Base-by-base conservation (phyloP, 2,888 invertebrate genomes). In the Coelinius sp. region DNA sequence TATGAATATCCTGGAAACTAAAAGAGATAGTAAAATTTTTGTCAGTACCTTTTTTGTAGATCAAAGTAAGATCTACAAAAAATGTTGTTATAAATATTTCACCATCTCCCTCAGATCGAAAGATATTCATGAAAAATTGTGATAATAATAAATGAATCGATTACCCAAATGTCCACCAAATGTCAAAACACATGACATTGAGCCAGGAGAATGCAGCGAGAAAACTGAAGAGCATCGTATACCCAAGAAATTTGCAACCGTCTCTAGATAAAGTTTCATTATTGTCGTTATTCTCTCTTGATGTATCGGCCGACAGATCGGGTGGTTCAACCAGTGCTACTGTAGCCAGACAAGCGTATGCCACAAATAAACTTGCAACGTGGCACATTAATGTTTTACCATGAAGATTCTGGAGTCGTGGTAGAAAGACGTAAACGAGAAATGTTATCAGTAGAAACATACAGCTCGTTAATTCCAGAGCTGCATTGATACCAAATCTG, bases 91-190 rank as follows among this genome's bases (percentile, higher is more conserved):
- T n/a, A n/a, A n/a, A n/a, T n/a, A n/a, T n/a, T n/a, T n/a, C n/a
- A n/a, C n/a, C n/a, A n/a, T n/a, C n/a, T n/a, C n/a, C n/a, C n/a
- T n/a, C n/a, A n/a, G n/a, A n/a, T n/a, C n/a, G n/a, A n/a, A n/a
- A n/a, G n/a, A n/a, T n/a, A n/a, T n/a, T 31, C 31, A 31, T 31
- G 31, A 31, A 31, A 31, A n/a, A n/a, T n/a, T n/a, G n/a, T n/a
- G n/a, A n/a, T n/a, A n/a, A n/a, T 46, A 31, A 65, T 24, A 14
- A 20, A 56, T 24, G 64, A 70, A 76, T 77, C 80, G 89, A 92
- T 91, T 88, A 94, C 94, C 93, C 93, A 87, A 94, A 93, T 81
- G 93, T 94, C 91, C 92, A 92, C 93, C 93, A 94, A 86, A 94
- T 94, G 90, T 94, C 94, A 89, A 93, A 92, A 85, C 94, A 94